Evolutionary conservation across 2,113 vertebrate species (phyloP), one percentile per base, ranked within the genome.

Genomic region (Prunella fulvescens): DNA sequence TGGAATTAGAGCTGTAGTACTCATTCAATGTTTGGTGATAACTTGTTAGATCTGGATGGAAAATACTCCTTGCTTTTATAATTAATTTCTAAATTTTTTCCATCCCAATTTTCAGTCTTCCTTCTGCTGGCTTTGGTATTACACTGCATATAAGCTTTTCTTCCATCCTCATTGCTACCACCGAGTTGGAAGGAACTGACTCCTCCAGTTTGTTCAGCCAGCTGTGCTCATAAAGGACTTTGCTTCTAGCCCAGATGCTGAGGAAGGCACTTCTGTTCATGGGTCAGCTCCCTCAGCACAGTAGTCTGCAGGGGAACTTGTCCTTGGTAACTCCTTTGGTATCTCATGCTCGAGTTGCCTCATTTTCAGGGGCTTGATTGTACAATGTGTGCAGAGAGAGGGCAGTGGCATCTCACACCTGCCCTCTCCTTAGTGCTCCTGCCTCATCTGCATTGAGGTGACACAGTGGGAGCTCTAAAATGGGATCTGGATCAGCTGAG

Each of bases 361-460:
- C 12, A 1, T 74, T 86, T 73, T 2, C 31, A 14, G 33, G 33
- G 33, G 9, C 54, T n/a, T n/a, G 54, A 56, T 56, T 56, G 54
- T 56, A 56, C 54, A 22, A 14, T 14, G 54, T 23, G 54, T 58
- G 45, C 14, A 28, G 58, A 66, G 58, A 42, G 64, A 60, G 92
- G n/a, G 16, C 4, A 1, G n/a, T 35, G 66, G 51, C 25, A 22
- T 37, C 58, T 73, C 50, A 20, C 10, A 19, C 11, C 15, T 5
- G 2, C 37, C 24, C 15, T 40, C 14, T 69, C 35, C 42, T 79
- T 35, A 37, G 42, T 6, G 1, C 42, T 65, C 14, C 48, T 37
- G 24, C 37, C 0, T 0, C 9, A 3, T 44, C 51, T 81, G 37
- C 19, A 1, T 1, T n/a, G 50, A 47, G n/a, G 9, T 73, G 47